Evolutionary conservation across 2,888 invertebrate genomes (phyloP).

Genomic region (Blastobasis lacticolella): DNA sequence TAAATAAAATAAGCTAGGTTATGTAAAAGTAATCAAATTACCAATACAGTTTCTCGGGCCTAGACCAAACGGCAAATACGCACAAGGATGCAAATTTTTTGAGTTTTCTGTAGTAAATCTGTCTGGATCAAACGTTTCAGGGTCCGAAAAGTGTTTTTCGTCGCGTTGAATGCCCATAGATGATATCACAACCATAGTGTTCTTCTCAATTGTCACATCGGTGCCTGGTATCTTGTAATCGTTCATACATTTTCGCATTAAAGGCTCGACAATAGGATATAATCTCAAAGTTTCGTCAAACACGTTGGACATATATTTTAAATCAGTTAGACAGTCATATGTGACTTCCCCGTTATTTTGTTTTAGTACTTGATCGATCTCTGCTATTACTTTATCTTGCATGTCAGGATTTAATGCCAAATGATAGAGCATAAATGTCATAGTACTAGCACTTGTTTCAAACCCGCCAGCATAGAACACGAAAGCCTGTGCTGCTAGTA

Average conservation of each 20-base stretch:
- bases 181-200: slow-evolving; percentile 22
- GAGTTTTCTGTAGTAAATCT: slow-evolving; percentile 22
- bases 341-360: slow-evolving; percentile 31
- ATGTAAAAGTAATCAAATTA: not conserved
- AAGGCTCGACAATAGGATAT: slow-evolving; percentile 47
- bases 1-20: too few relatives aligned
- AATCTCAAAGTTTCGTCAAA: slow-evolving; percentile 52
- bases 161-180: slow-evolving; percentile 40
- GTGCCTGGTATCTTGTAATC: too few relatives aligned
- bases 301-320: slow-evolving; percentile 44
- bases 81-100: slow-evolving; percentile 9
- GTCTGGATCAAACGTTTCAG: slow-evolving; percentile 27
- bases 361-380: slow-evolving; percentile 33
- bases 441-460: slow-evolving; percentile 45
- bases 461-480: slow-evolving; percentile 49
- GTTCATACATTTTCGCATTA: slow-evolving; percentile 33
- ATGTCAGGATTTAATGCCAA: slow-evolving; percentile 39
- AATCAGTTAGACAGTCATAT: slow-evolving; percentile 35
- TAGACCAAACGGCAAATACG: slow-evolving; percentile 17
- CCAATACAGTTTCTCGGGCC: slow-evolving; percentile 21
- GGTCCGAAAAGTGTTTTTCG: slow-evolving; percentile 34
- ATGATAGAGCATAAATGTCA: slow-evolving; percentile 38
- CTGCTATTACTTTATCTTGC: slow-evolving; percentile 31
- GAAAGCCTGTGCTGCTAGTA: slow-evolving; percentile 32
- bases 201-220: too few relatives aligned